Conservation (phyloP, 1,140 invertebrate genomes). For the Drosophila chauvacae region DNA sequence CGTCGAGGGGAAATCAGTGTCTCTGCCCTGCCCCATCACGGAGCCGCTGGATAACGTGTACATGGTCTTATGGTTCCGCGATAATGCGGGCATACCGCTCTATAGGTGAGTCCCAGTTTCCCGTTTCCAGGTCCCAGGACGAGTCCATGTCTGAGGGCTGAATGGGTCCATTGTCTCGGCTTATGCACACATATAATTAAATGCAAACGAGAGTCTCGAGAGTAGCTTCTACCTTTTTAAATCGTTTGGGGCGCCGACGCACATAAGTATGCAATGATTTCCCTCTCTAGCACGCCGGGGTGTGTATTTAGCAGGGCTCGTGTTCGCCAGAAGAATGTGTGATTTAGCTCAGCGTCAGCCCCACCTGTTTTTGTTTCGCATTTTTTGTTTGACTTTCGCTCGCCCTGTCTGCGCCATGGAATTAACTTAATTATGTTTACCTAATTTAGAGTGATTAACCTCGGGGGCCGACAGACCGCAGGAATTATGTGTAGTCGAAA, state of each 20-base stretch:
- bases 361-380: slow-evolving; percentile 48
- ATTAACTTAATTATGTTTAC: slow-evolving; percentile 82
- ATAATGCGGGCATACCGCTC: slow-evolving; percentile 92
- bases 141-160: slow-evolving; percentile 15
- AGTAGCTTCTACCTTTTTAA: slow-evolving; percentile 65
- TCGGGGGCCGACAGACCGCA: slow-evolving; percentile 50
- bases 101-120: slow-evolving; percentile 89
- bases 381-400: slow-evolving; percentile 47
- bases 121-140: neutral
- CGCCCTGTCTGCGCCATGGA: slow-evolving; percentile 41
- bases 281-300: slow-evolving; percentile 11
- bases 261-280: slow-evolving; percentile 57
- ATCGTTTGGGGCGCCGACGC: slow-evolving; percentile 44
- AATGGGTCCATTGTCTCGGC: slow-evolving; percentile 60
- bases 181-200: slow-evolving; percentile 76
- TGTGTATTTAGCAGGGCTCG: slow-evolving; percentile 19
- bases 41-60: slow-evolving; percentile 92
- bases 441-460: slow-evolving; percentile 80
- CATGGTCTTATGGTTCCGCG: slow-evolving; percentile 96
- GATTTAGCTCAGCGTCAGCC: slow-evolving; percentile 31
- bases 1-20: slow-evolving; percentile 92
- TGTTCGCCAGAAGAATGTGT: slow-evolving; percentile 44
- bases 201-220: slow-evolving; percentile 73
- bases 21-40: slow-evolving; percentile 93
- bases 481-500: slow-evolving; percentile 51